Base-by-base conservation (phyloP, 2,113 vertebrate genomes). In the Limanda limanda region DNA sequence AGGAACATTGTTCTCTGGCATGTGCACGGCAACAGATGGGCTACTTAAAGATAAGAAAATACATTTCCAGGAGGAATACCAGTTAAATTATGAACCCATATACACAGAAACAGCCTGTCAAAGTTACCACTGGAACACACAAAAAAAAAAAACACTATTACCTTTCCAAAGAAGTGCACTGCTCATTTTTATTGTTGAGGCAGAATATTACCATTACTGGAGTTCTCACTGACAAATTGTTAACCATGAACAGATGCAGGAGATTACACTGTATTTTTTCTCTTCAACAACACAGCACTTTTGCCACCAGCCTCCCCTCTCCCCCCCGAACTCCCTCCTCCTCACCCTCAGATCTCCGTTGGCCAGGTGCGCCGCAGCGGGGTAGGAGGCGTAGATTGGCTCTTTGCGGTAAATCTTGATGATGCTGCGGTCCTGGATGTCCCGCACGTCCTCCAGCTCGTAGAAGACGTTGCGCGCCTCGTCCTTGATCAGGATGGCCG, bases 331-430 rank as follows among this genome's bases (percentile, higher is more conserved):
- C 24, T 57, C 67, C 71, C 55, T 13, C 11, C 61, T 60, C 23
- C 61, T 94, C 93, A 99, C 98, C 96, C 98, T 94, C 86, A 99
- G 95, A 90, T 99, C 98, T 1, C 98, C 98, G 2, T 99, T 99
- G 82, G 96, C 96, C 92, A 99, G 95, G 88, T 99, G 98, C 0
- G 96, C 94, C 23, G 95, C 85, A 2, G 93, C 96, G 0, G 97
- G 96, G 89, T 98, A 99, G 0, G 97, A 96, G 37, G 97, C 96
- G 0, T 99, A 99, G 74, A 99, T 95, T 0, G 98, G 98, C 87
- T 99, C 97, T 92, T 99, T 99, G 66, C 97, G 93, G 79, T 96
- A 99, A 86, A 99, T 98, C 94, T 99, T 99, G 88, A 99, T 99
- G 93, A 99, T 96, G 81, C 98, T 98, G 71, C 97, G 95, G 93